A percentile compares a stretch with the other conserved stretches of the same genome.
Conservation (phyloP, 2,888 invertebrate genomes). For the Xylota sylvarum region DNA sequence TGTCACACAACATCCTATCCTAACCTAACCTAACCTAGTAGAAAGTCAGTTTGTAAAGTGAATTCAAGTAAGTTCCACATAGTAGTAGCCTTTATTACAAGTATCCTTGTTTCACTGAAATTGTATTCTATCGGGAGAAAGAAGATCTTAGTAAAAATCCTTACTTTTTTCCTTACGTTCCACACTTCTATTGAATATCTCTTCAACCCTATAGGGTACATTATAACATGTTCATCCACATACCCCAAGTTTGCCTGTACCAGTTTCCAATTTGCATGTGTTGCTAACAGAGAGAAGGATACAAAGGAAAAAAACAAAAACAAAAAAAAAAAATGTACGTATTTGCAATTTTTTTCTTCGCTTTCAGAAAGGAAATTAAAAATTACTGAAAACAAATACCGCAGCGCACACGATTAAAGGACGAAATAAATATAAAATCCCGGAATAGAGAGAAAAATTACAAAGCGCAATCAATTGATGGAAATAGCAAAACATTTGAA, state of each 20-base stretch:
- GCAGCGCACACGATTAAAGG: slow-evolving; percentile 24
- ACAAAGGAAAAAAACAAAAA: not conserved
- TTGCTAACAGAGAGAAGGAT: not conserved
- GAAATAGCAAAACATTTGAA: slow-evolving; percentile 21
- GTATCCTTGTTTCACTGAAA: too few species aligned
- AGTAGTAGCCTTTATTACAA: too few species aligned
- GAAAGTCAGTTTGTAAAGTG: too few species aligned
- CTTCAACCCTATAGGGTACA: not conserved
- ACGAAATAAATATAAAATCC: slow-evolving; percentile 18
- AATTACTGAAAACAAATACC: slow-evolving; percentile 46
- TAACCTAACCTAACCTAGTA: too few species aligned
- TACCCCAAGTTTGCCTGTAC: not conserved
- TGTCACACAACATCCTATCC: too few species aligned
- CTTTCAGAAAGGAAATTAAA: slow-evolving; percentile 49
- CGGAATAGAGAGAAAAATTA: slow-evolving; percentile 33
- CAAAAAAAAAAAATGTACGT: not conserved
- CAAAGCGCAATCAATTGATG: slow-evolving; percentile 47
- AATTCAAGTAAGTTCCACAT: too few species aligned
- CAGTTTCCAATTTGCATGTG: not conserved
- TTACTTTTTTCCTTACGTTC: too few species aligned
- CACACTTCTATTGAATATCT: not conserved
- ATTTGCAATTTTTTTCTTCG: not conserved
- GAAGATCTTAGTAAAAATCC: too few species aligned
- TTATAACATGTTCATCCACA: not conserved
- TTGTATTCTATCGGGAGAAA: too few species aligned